Evolutionary conservation across 2,113 vertebrate species (phyloP).

Genomic region (Accipiter virgatus): DNA sequence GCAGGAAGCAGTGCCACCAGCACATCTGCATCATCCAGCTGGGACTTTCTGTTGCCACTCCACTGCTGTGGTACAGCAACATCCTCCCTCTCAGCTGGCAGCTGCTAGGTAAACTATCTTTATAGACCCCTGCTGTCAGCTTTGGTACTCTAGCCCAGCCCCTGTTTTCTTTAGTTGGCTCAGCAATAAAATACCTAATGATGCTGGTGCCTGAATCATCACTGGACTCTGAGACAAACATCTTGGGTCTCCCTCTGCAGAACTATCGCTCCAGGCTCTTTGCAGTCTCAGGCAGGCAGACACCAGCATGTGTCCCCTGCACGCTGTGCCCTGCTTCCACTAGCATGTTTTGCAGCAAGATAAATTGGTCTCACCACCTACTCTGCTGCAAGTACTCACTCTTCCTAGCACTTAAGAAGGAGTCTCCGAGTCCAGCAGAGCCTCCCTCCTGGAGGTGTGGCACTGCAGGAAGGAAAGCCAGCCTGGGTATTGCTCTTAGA

Average conservation of each 20-base stretch:
- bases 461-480: background rate
- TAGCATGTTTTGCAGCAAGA: background rate
- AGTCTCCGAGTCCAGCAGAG: background rate
- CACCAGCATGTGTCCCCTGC: background rate
- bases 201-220: background rate
- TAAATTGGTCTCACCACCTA: background rate
- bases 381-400: background rate
- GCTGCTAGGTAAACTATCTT: background rate
- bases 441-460: background rate
- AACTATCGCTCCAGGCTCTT: conserved; percentile 1
- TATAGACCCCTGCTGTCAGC: background rate
- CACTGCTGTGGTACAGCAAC: background rate
- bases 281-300: background rate
- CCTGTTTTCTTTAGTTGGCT: background rate
- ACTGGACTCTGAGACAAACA: background rate
- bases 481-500: background rate
- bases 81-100: background rate
- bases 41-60: background rate
- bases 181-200: background rate
- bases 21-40: background rate
- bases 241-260: background rate
- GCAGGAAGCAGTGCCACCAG: background rate
- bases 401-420: background rate
- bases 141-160: background rate
- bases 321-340: background rate